Conservation (phyloP, 2,113 vertebrate species). For the Conger conger region DNA sequence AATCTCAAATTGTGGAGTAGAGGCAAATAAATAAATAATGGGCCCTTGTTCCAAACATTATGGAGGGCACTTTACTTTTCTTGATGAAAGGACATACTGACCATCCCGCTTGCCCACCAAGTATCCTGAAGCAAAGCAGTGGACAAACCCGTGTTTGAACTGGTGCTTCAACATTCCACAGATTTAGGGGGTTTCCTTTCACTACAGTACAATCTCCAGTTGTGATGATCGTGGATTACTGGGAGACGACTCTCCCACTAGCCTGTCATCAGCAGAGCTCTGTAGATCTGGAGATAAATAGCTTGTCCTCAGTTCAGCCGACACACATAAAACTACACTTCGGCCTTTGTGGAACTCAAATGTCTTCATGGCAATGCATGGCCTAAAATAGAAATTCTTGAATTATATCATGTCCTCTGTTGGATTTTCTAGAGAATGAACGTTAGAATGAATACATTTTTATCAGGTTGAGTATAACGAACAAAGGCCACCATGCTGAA, state of each 20-base stretch:
- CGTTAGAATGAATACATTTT: not conserved
- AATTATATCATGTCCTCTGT: not conserved
- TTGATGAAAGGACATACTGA: not conserved
- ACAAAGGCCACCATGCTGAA: not conserved
- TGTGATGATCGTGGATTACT: not conserved
- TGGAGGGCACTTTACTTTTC: too few relatives aligned
- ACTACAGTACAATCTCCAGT: not conserved
- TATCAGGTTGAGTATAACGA: not conserved
- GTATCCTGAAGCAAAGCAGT: not conserved
- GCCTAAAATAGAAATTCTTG: not conserved
- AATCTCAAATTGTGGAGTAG: too few relatives aligned
- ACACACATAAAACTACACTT: not conserved
- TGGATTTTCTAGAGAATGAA: not conserved
- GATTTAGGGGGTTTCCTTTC: not conserved
- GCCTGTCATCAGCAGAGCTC: not conserved
- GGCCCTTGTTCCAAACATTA: too few relatives aligned
- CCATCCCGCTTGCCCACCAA: not conserved
- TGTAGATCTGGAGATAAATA: not conserved
- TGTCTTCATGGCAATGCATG: not conserved
- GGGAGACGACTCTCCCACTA: not conserved
- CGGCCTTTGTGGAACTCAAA: not conserved
- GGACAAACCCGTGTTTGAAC: not conserved
- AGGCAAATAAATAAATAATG: too few relatives aligned
- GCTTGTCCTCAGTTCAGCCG: not conserved
- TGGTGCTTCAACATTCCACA: not conserved